These are phyloP conservation scores for Planococcus citri DNA, from an alignment of 1,140 invertebrate genomes.

Conservation along the genomic window DNA sequence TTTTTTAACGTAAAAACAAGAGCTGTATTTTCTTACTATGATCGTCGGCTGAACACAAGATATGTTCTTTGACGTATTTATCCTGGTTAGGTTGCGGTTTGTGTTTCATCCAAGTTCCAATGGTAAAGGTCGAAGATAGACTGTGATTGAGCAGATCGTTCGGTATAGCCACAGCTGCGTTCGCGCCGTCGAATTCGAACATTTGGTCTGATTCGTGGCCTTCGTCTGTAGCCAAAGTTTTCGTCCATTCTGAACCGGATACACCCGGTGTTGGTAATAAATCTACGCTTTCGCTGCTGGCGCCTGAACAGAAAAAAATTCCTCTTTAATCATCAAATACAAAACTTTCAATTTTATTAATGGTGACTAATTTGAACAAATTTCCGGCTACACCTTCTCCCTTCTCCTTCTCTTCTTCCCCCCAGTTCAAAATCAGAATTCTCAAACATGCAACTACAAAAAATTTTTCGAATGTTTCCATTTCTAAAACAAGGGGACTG, in stretches of 20 bases:
- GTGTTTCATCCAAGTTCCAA: slow-evolving; percentile 88
- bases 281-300: slow-evolving; percentile 56
- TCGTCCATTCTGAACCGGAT: slow-evolving; percentile 70
- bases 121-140: slow-evolving; percentile 66
- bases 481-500: too few relatives aligned
- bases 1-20: too few relatives aligned
- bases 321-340: too few relatives aligned
- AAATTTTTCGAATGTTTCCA: too few relatives aligned
- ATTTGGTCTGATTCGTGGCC: slow-evolving; percentile 80
- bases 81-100: slow-evolving; percentile 54
- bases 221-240: slow-evolving; percentile 74
- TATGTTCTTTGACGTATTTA: slow-evolving; percentile 85
- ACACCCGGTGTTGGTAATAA: slow-evolving; percentile 68
- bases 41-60: slow-evolving; percentile 90
- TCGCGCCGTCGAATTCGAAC: slow-evolving; percentile 83
- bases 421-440: too few relatives aligned
- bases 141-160: slow-evolving; percentile 57
- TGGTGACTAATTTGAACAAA: too few relatives aligned
- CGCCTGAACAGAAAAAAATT: slow-evolving; percentile 37
- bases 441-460: too few relatives aligned
- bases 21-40: slow-evolving; percentile 85
- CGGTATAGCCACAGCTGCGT: slow-evolving; percentile 73
- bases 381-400: too few relatives aligned
- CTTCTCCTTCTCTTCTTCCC: too few relatives aligned
- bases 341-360: too few relatives aligned